These are phyloP conservation scores for Oryzias curvinotus DNA, from an alignment of 2,113 vertebrate species.

Conservation along the genomic window DNA sequence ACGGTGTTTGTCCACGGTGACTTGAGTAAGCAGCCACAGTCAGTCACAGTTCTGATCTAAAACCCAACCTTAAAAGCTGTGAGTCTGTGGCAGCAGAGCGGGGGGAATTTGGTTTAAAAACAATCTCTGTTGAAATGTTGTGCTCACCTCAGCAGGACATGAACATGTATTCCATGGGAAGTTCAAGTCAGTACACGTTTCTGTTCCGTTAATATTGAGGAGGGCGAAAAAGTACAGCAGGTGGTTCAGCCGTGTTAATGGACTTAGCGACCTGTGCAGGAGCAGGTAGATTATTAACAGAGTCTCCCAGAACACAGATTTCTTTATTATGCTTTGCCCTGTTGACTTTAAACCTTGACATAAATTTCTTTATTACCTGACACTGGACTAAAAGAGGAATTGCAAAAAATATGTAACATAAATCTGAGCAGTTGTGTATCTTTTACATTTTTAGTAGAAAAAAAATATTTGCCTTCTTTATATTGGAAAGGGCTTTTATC, in stretches of 20 bases:
- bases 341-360: constrained; percentile 69
- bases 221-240: constrained; percentile 6
- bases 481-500: too few relatives aligned
- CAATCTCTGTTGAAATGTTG: constrained; percentile 28
- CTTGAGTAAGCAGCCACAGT: constrained; percentile 35
- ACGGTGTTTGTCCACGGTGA: constrained; percentile 48
- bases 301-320: constrained; percentile 35
- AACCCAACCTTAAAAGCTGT: constrained; percentile 32
- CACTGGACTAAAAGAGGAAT: constrained; percentile 4
- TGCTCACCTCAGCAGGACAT: constrained; percentile 22
- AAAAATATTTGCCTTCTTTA: too few relatives aligned
- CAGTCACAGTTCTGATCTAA: constrained; percentile 36
- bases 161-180: constrained; percentile 45
- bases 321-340: constrained; percentile 45
- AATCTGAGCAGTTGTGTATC: too few relatives aligned
- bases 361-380: constrained; percentile 56
- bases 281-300: constrained; percentile 72
- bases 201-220: constrained; percentile 38
- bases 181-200: constrained; percentile 23
- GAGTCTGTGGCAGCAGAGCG: constrained; percentile 13
- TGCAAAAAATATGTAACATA: too few relatives aligned
- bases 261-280: constrained; percentile 51
- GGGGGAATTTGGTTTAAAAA: constrained; percentile 38
- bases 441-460: too few relatives aligned
- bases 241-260: constrained; percentile 55